Percentiles rank a stretch among this genome's conserved stretches.
phyloP scores from a whole-genome alignment of 2,888 invertebrate species.

The Microctonus brassicae region DNA sequence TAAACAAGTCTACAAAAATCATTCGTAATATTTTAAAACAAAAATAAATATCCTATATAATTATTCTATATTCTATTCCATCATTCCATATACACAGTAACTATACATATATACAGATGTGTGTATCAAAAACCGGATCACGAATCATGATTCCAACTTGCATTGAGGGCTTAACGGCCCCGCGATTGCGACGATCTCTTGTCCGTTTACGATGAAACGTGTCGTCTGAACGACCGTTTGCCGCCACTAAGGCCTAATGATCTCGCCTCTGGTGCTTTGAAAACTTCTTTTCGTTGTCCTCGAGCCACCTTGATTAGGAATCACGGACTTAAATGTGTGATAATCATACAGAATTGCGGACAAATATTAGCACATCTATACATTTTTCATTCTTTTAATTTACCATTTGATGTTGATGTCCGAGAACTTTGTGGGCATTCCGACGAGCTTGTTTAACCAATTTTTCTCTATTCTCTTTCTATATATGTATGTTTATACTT shows the following conservation, averaged over 20 bases:
- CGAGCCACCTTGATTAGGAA: constrained; percentile 44
- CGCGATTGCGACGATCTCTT: constrained; percentile 37
- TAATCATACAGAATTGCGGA: constrained; percentile 32
- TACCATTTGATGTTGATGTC: constrained; percentile 6
- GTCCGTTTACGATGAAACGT: constrained; percentile 38
- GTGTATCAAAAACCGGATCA: constrained; percentile 43
- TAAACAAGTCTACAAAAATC: no score
- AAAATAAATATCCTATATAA: background rate
- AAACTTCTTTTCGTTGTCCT: constrained; percentile 45
- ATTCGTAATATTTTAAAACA: no score
- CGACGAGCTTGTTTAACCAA: constrained; percentile 7
- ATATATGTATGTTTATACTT: background rate
- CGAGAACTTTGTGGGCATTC: constrained; percentile 6
- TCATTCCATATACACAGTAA: background rate
- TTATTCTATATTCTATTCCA: background rate
- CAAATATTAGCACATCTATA: background rate
- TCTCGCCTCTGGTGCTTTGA: constrained; percentile 36
- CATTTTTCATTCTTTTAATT: background rate
- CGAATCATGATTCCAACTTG: constrained; percentile 35
- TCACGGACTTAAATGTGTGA: constrained; percentile 39
- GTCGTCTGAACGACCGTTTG: constrained; percentile 23
- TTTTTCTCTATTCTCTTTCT: background rate
- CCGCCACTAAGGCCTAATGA: constrained; percentile 33
- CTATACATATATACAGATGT: constrained; percentile 19
- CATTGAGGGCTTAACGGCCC: constrained; percentile 34